These are phyloP conservation scores for Periophthalmus magnuspinnatus DNA, from an alignment of 2,797 vertebrate genomes.

Conservation along the genomic window DNA sequence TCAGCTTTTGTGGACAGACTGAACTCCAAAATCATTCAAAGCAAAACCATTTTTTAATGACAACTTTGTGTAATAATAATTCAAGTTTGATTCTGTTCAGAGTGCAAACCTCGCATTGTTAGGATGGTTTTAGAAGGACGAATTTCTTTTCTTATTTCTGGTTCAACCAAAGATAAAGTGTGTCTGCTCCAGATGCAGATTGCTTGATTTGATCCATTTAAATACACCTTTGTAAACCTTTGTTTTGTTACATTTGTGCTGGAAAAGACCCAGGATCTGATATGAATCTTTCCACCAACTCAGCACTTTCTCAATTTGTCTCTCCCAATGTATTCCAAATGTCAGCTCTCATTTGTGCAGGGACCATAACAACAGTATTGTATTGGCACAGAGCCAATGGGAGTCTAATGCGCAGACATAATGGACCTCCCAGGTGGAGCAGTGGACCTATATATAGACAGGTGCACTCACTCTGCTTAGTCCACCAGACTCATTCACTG, in stretches of 20 bases:
- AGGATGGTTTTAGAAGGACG: too few species aligned
- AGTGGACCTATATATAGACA: slow-evolving; percentile 60
- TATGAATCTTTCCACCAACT: slow-evolving; percentile 56
- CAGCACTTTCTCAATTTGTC: slow-evolving; percentile 66
- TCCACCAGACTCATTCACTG: slow-evolving; percentile 35
- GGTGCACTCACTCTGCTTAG: slow-evolving; percentile 48
- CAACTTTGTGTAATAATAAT: background rate
- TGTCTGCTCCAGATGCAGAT: slow-evolving; percentile 37
- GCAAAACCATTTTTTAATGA: background rate
- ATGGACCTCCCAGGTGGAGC: slow-evolving; percentile 61
- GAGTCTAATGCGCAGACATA: slow-evolving; percentile 65
- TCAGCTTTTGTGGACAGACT: background rate
- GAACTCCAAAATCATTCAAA: background rate
- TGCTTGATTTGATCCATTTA: slow-evolving; percentile 36
- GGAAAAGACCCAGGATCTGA: slow-evolving; percentile 33
- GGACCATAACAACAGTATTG: slow-evolving; percentile 44
- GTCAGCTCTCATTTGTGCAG: slow-evolving; percentile 67
- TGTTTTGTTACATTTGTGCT: slow-evolving; percentile 23
- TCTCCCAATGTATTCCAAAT: slow-evolving; percentile 34
- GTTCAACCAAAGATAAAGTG: background rate
- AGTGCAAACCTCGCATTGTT: background rate
- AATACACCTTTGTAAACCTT: slow-evolving; percentile 11
- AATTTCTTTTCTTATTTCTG: background rate
- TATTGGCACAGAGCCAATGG: slow-evolving; percentile 52
- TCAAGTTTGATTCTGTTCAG: background rate